phyloP scores from a whole-genome alignment of 2,888 invertebrate species.

The Apotomis capreana region DNA sequence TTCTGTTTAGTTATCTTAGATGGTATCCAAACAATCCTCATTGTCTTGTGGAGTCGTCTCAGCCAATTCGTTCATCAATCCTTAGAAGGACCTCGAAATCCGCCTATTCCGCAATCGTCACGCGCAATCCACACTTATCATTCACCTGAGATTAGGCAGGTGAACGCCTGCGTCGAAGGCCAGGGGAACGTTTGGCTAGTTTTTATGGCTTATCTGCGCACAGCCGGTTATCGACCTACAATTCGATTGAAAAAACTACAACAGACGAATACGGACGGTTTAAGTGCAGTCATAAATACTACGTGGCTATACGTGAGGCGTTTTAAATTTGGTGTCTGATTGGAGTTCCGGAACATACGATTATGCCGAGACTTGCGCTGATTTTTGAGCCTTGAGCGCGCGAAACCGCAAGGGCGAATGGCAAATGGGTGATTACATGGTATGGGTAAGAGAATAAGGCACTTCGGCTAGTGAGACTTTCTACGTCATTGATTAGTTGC shows the following conservation, averaged over 20 bases:
- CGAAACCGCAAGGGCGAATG: too few species aligned
- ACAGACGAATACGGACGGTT: constrained; percentile 31
- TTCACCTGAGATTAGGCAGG: constrained; percentile 67
- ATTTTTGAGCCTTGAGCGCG: too few species aligned
- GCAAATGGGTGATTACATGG: too few species aligned
- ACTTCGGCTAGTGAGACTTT: too few species aligned
- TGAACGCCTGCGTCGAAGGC: constrained; percentile 79
- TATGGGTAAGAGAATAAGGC: too few species aligned
- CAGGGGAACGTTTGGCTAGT: constrained; percentile 68
- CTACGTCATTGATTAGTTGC: too few species aligned
- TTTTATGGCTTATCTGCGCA: constrained; percentile 67
- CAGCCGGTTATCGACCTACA: constrained; percentile 66
- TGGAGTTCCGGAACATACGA: constrained; percentile 26
- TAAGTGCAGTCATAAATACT: constrained; percentile 37
- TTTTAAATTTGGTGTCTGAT: constrained; percentile 28
- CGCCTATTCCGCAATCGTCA: constrained; percentile 55
- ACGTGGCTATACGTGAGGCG: constrained; percentile 30
- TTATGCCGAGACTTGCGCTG: not conserved
- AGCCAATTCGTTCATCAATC: constrained; percentile 4
- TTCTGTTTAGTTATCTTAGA: too few species aligned
- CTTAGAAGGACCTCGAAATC: constrained; percentile 39
- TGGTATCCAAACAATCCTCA: too few species aligned
- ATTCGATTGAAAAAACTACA: constrained; percentile 43
- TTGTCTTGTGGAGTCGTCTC: too few species aligned
- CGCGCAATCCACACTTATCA: constrained; percentile 55